Percentiles rank a stretch among this genome's conserved stretches.
phyloP scores from a whole-genome alignment of 2,797 vertebrate species.

The Aphelocoma californica region DNA sequence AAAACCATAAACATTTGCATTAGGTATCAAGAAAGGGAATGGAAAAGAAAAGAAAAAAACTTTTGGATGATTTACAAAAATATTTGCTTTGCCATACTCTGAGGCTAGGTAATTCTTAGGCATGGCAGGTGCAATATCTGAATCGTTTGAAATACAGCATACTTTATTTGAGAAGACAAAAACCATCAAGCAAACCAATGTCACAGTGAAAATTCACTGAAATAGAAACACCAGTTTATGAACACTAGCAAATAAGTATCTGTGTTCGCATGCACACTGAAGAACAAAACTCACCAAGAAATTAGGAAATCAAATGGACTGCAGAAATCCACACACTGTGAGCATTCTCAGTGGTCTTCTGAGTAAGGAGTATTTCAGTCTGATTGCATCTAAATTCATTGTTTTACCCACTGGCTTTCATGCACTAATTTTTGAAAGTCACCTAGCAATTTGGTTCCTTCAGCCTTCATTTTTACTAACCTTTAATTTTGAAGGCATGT shows the following conservation, averaged over 20 bases:
- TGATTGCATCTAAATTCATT: neutral
- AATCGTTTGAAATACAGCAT: neutral
- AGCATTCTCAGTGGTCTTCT: neutral
- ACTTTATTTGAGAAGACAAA: neutral
- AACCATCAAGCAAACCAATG: neutral
- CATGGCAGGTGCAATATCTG: neutral
- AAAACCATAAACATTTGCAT: neutral
- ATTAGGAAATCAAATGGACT: neutral
- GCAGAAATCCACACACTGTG: neutral
- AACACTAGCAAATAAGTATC: neutral
- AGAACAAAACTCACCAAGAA: neutral
- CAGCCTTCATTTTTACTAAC: neutral
- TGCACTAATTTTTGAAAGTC: neutral
- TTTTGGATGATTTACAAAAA: neutral
- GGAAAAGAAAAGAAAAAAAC: too few species aligned
- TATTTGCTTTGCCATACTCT: neutral
- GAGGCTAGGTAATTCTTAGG: neutral
- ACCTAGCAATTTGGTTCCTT: neutral
- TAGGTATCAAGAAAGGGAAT: neutral
- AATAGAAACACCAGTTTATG: neutral
- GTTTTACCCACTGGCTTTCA: neutral
- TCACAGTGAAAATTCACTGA: neutral
- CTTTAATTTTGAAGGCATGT: neutral
- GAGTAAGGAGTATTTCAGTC: neutral
- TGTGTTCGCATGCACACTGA: neutral